phyloP scores from a whole-genome alignment of 2,888 invertebrate species.

The Mylabris sibirica region DNA sequence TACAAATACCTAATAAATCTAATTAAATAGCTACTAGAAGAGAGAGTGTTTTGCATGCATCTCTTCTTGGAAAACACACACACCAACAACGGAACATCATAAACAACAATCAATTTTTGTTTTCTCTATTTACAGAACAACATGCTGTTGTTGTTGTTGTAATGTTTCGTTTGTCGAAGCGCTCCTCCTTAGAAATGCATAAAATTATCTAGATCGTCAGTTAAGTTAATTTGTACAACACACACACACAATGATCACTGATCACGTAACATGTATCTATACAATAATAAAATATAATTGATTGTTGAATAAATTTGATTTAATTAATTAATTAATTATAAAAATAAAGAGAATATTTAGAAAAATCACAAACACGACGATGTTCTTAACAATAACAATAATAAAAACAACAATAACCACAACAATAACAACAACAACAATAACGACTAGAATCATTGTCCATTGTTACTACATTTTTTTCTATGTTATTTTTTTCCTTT shows the following conservation, averaged over 20 bases:
- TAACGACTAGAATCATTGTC: neutral
- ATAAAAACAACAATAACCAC: neutral
- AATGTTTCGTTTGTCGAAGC: neutral
- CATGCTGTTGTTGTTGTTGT: neutral
- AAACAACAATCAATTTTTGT: slow-evolving; percentile 48
- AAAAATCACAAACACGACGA: neutral
- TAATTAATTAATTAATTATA: neutral
- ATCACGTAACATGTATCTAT: neutral
- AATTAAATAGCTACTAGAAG: slow-evolving; percentile 46
- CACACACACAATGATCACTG: too few relatives aligned
- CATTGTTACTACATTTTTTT: neutral
- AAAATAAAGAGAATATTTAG: neutral
- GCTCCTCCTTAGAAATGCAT: neutral
- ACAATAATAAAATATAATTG: neutral
- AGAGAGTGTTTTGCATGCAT: slow-evolving; percentile 41
- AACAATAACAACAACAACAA: neutral
- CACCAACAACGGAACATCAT: slow-evolving; percentile 46
- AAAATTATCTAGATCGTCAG: slow-evolving; percentile 6
- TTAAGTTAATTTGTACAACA: slow-evolving; percentile 9
- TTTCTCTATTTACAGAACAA: neutral
- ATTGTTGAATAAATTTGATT: neutral
- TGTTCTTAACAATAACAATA: too few relatives aligned
- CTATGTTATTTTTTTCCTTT: too few relatives aligned
- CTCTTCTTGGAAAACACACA: slow-evolving; percentile 47
- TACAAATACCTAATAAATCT: slow-evolving; percentile 52